Evolutionary conservation across 1,140 invertebrate genomes (phyloP), one percentile per base, ranked within the genome.

Genomic region (Neocloeon triangulifer): DNA sequence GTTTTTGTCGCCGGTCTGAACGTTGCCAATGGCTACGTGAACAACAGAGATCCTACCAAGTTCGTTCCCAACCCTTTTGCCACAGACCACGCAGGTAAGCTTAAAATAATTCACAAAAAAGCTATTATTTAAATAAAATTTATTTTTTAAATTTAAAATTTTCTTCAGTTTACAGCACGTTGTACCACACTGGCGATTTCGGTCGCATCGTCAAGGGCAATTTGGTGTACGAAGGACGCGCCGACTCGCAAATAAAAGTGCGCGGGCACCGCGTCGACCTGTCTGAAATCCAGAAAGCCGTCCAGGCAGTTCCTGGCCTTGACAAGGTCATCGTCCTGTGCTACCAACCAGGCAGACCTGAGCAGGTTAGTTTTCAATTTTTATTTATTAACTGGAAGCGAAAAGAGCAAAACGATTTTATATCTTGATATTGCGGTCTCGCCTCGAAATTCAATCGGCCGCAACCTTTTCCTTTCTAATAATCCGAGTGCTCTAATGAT

Each of bases 241-340:
- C 70, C 0, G 82, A 88, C 51, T 76, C 76, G 0, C 82, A 88
- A 50, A 63, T 88, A 0, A 88, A 88, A 54, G 71, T 88, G 8
- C 53, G 81, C 33, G 82, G 82, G 9, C 75, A 86, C 43, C 53
- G 80, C 14, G 73, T 88, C 0, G 80, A 88, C 42, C 50, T 86
- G n/a, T 57, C 64, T 0, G 81, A 86, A 57, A 68, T 86, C 5
- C 77, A 86, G 41, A 64, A 66, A 28, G 67, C 69, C 6, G 62
- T 78, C 0, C 44, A 48, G 10, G 49, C 52, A 6, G 43, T 69
- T 1, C 43, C 58, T 0, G 58, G 55, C 0, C 57, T 80, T 5
- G 59, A 72, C 12, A 69, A 72, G 48, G 56, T 50, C 1, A 65
- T 75, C 0, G 74, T 82, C 2, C 54, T 86, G 2, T 81, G 77